These are phyloP conservation scores for Patella caerulea DNA, from an alignment of 2,888 invertebrate species.

Conservation along the genomic window DNA sequence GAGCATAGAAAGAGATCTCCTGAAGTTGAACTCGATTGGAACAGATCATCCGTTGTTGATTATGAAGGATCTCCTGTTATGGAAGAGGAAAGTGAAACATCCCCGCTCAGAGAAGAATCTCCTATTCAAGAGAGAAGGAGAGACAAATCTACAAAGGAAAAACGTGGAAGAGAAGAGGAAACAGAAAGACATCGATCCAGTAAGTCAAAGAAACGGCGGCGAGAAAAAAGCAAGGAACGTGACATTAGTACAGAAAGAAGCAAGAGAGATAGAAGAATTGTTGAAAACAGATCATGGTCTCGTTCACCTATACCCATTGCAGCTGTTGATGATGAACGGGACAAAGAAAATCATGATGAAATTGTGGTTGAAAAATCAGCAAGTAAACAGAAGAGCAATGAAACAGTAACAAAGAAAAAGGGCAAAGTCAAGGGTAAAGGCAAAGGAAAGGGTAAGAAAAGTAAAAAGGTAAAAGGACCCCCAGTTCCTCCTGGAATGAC, in stretches of 20 bases:
- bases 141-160: conserved; percentile 34
- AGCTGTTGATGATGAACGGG: conserved; percentile 17
- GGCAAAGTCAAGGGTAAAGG: conserved; percentile 22
- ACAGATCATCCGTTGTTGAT: background rate
- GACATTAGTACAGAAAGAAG: conserved; percentile 36
- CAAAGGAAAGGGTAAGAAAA: conserved; percentile 14
- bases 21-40: background rate
- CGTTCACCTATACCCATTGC: conserved; percentile 16
- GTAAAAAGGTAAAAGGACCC: conserved; percentile 14
- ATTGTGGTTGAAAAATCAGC: conserved; percentile 23
- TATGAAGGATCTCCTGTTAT: background rate
- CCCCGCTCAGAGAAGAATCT: too few relatives aligned
- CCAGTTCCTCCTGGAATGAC: background rate
- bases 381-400: conserved; percentile 20
- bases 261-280: conserved; percentile 34
- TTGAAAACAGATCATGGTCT: conserved; percentile 28
- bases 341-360: conserved; percentile 16
- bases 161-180: conserved; percentile 35
- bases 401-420: conserved; percentile 27
- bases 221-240: conserved; percentile 35
- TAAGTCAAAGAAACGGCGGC: conserved; percentile 33
- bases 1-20: background rate
- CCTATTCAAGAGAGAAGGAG: conserved; percentile 59
- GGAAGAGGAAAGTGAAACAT: too few relatives aligned
- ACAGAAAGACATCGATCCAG: conserved; percentile 31